These are phyloP conservation scores for Meiosimyza decipiens DNA, from an alignment of 2,888 invertebrate species.

Conservation along the genomic window DNA sequence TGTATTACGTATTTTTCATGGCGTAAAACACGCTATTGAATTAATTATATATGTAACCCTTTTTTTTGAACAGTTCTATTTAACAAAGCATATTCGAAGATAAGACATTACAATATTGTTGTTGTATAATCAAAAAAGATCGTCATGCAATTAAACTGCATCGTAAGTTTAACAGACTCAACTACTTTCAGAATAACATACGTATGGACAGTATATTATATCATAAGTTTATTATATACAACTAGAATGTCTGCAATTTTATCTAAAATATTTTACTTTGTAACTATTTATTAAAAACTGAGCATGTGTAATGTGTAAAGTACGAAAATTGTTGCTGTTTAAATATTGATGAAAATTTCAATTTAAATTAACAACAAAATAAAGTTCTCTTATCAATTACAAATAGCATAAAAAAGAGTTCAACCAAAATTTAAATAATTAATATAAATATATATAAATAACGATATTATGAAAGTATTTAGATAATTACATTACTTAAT, in stretches of 20 bases:
- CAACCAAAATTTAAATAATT: slow-evolving; percentile 39
- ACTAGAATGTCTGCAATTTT: too few relatives aligned
- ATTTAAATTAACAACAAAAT: slow-evolving; percentile 4
- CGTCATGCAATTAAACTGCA: too few relatives aligned
- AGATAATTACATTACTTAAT: too few relatives aligned
- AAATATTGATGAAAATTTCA: slow-evolving; percentile 4
- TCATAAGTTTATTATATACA: too few relatives aligned
- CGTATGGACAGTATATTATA: too few relatives aligned
- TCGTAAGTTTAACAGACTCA: slow-evolving; percentile 1
- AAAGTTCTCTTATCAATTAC: slow-evolving; percentile 28
- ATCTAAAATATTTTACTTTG: too few relatives aligned
- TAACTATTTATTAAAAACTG: background rate
- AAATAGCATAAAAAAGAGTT: slow-evolving; percentile 35
- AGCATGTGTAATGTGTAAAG: background rate
- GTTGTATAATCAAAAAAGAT: too few relatives aligned
- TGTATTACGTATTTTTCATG: too few relatives aligned
- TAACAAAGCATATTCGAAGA: background rate
- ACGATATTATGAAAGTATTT: too few relatives aligned
- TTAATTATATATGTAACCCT: too few relatives aligned
- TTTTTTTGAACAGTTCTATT: background rate
- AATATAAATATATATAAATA: slow-evolving; percentile 28
- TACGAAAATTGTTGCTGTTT: background rate
- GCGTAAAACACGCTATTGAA: too few relatives aligned
- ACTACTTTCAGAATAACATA: slow-evolving; percentile 4
- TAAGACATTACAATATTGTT: background rate